Evolutionary conservation across 2,797 vertebrate genomes (phyloP), one percentile per base, ranked within the genome.

Genomic region (Anisognathus igniventris): DNA sequence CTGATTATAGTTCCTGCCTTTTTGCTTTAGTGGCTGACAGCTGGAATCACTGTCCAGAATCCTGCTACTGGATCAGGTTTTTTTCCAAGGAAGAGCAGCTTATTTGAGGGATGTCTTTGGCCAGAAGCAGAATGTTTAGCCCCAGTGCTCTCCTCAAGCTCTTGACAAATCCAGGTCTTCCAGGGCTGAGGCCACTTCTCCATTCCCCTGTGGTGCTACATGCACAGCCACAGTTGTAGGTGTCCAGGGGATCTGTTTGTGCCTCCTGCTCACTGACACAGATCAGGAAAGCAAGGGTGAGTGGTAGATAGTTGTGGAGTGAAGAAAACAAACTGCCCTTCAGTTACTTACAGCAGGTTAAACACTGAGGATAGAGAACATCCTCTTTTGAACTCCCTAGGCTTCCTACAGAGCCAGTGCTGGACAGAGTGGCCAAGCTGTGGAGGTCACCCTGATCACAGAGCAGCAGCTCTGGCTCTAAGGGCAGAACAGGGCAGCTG

Each of bases 131-230:
- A 84, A 50, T 57, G 31, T 71, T 86, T 72, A 92, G 37, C 30
- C 42, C 61, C 21, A 65, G 64, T 53, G n/a, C 62, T 74, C 53
- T 88, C 77, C 40, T 90, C 61, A 66, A 84, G 70, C 74, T 91
- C 58, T 85, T 88, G 62, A 74, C 30, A 89, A 95, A 95, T 94
- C 86, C 67, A 96, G 85, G 92, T 92, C 94, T 96, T 96, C 93
- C 95, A 92, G 70, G 58, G 68, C 77, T 91, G 90, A 88, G 76
- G 93, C 79, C 79, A 56, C 47, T 66, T 86, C 64, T 90, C 81
- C 37, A 42, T 79, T 53, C 81, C 70, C 62, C 71, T 80, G 67
- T 70, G 86, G 85, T 92, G 91, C 92, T 92, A 58, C 62, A 40
- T 3, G 45, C 67, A 73, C 64, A 85, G 80, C 45, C 74, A 86